phyloP scores from a whole-genome alignment of 2,888 invertebrate species.

The Drosophila limbata region DNA sequence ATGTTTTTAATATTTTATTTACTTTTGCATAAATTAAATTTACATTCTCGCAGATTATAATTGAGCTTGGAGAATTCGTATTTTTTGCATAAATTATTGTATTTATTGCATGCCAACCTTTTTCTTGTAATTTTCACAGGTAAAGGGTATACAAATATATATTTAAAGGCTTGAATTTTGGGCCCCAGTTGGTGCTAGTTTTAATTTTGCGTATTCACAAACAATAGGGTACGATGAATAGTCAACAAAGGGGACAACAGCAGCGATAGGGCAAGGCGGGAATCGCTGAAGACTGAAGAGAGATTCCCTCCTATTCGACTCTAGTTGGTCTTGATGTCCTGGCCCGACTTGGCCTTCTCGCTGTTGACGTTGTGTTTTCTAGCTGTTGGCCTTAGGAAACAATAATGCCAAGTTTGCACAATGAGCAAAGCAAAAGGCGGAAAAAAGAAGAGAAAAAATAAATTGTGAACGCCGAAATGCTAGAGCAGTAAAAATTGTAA shows the following conservation, averaged over 20 bases:
- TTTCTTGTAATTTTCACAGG: no score
- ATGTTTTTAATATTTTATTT: neutral
- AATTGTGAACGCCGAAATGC: slow-evolving; percentile 62
- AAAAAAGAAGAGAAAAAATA: slow-evolving; percentile 11
- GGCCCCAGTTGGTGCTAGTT: slow-evolving; percentile 46
- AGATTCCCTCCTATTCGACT: slow-evolving; percentile 11
- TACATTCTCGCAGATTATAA: no score
- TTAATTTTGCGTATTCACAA: slow-evolving; percentile 77
- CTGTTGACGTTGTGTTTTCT: slow-evolving; percentile 74
- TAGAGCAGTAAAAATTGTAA: slow-evolving; percentile 74
- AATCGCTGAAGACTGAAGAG: slow-evolving; percentile 34
- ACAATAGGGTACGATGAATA: slow-evolving; percentile 71
- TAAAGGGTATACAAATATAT: slow-evolving; percentile 44
- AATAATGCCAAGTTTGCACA: slow-evolving; percentile 83
- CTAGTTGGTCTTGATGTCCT: slow-evolving; percentile 20
- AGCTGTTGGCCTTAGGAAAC: slow-evolving; percentile 80
- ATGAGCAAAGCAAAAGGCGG: slow-evolving; percentile 61
- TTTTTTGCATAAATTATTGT: no score
- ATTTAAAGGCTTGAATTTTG: slow-evolving; percentile 43
- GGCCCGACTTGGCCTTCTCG: slow-evolving; percentile 39
- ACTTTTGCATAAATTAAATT: neutral
- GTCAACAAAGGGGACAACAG: slow-evolving; percentile 66
- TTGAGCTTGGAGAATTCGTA: no score
- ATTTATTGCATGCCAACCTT: neutral
- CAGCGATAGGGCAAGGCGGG: slow-evolving; percentile 63